These are phyloP conservation scores for Drosophila sp. DNA, from an alignment of 1,140 invertebrate genomes.

Conservation along the genomic window DNA sequence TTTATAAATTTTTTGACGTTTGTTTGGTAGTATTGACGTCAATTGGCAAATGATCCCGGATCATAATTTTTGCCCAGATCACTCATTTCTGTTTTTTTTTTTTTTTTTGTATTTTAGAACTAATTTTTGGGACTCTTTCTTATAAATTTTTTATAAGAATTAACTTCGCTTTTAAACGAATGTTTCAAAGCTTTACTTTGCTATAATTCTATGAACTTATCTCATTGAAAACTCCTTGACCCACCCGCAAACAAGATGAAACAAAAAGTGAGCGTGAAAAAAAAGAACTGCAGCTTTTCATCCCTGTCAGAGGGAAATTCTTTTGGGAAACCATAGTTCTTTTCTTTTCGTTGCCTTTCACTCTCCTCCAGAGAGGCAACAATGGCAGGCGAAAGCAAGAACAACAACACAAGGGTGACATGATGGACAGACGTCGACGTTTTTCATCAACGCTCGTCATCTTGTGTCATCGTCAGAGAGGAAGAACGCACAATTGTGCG, in stretches of 20 bases:
- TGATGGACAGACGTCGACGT: constrained; percentile 79
- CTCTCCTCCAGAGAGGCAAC: constrained; percentile 29
- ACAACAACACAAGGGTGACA: constrained; percentile 68
- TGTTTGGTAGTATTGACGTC: no score
- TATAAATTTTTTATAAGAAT: no score
- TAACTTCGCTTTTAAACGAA: no score
- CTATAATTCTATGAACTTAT: not conserved
- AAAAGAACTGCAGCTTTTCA: constrained; percentile 69
- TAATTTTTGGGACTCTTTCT: no score
- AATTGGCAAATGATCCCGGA: no score
- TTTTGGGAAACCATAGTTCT: constrained; percentile 71
- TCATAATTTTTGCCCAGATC: no score
- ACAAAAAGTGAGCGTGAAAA: constrained; percentile 54
- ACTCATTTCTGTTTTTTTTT: no score
- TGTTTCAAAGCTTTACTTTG: not conserved
- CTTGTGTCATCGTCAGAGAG: constrained; percentile 74
- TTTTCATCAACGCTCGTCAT: constrained; percentile 81
- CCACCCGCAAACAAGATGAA: constrained; percentile 32
- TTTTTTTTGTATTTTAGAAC: no score
- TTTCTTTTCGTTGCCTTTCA: constrained; percentile 45
- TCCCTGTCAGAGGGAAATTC: constrained; percentile 58
- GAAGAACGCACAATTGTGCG: constrained; percentile 45
- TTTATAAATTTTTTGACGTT: no score
- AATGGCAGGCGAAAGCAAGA: not conserved
- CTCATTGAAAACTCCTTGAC: constrained; percentile 36